Percentiles rank a stretch among this genome's conserved stretches.
phyloP scores from a whole-genome alignment of 2,888 invertebrate species.

The Eupithecia dodoneata region DNA sequence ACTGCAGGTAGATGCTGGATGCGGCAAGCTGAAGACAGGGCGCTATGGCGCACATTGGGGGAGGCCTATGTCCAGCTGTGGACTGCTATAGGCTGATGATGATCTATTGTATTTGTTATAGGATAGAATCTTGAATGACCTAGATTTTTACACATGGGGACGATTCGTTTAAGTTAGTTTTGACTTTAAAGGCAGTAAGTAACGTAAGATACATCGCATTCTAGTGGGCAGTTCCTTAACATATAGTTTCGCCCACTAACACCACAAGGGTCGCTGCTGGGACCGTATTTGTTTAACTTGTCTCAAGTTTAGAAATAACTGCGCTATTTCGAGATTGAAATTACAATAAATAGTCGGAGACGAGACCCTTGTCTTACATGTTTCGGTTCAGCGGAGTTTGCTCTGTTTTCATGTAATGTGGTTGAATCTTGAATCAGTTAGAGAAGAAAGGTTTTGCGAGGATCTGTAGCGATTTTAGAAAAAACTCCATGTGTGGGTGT shows the following conservation, averaged over 20 bases:
- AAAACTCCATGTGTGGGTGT: background rate
- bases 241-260: background rate
- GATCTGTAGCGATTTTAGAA: background rate
- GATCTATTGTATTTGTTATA: background rate
- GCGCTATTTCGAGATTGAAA: constrained; percentile 29
- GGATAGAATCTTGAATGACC: background rate
- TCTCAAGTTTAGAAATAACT: constrained; percentile 38
- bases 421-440: background rate
- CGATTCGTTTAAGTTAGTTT: background rate
- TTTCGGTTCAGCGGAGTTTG: background rate
- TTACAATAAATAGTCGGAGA: constrained; percentile 20
- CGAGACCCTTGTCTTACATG: constrained; percentile 11
- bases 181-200: background rate
- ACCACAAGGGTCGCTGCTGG: constrained; percentile 36
- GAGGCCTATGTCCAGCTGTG: too few relatives aligned
- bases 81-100: too few relatives aligned
- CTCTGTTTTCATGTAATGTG: background rate
- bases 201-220: background rate
- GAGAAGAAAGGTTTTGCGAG: background rate
- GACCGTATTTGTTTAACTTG: constrained; percentile 40
- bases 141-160: background rate
- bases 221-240: background rate
- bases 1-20: too few relatives aligned
- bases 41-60: too few relatives aligned
- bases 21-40: too few relatives aligned